phyloP scores from a whole-genome alignment of 2,888 invertebrate genomes.

The Himalopsyche anomala region DNA sequence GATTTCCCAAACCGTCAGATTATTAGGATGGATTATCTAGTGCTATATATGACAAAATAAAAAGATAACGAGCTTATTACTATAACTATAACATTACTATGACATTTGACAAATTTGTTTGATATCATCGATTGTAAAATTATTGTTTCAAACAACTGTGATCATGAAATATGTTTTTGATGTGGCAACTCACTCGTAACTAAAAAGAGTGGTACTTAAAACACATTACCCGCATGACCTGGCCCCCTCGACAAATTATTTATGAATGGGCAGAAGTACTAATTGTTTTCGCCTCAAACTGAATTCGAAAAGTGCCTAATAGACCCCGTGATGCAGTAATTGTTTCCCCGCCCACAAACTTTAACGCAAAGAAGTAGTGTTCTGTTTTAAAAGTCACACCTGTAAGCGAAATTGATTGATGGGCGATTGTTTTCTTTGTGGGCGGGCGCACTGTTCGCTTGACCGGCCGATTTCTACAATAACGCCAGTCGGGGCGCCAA shows the following conservation, averaged over 20 bases:
- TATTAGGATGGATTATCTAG: too few species aligned
- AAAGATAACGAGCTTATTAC: too few species aligned
- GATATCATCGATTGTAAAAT: too few species aligned
- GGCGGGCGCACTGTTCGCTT: slow-evolving; percentile 35
- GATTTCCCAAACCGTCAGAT: too few species aligned
- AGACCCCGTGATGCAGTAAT: slow-evolving; percentile 19
- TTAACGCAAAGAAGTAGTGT: slow-evolving; percentile 29
- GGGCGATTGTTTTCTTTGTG: slow-evolving; percentile 47
- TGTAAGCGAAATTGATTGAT: slow-evolving; percentile 49
- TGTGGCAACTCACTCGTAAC: too few species aligned
- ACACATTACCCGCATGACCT: background rate
- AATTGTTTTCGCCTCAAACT: slow-evolving; percentile 15
- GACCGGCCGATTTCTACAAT: slow-evolving; percentile 5
- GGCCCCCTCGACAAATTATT: background rate
- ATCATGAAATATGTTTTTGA: too few species aligned
- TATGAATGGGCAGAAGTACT: background rate
- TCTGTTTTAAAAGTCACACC: slow-evolving; percentile 47
- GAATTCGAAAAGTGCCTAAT: slow-evolving; percentile 4
- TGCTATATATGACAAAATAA: too few species aligned
- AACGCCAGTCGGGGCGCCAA: background rate
- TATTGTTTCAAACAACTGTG: too few species aligned
- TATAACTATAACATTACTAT: too few species aligned
- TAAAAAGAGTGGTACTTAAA: too few species aligned
- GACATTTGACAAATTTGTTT: too few species aligned
- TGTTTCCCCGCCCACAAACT: slow-evolving; percentile 17